phyloP scores from a whole-genome alignment of 2,888 invertebrate genomes.

The Argynnis bischoffii region DNA sequence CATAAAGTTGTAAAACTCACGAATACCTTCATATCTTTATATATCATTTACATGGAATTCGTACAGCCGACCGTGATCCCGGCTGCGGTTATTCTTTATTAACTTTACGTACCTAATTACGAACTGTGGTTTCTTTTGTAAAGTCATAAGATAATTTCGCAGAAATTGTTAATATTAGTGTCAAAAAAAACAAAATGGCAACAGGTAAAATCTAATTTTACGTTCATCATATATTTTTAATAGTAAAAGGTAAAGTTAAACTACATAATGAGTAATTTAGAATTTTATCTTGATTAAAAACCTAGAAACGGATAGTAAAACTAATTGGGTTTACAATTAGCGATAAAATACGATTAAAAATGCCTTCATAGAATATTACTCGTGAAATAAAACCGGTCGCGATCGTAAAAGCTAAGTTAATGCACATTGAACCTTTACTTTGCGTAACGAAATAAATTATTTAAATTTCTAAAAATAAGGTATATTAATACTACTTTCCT shows the following conservation, averaged over 20 bases:
- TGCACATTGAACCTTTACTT: constrained; percentile 6
- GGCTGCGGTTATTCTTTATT: constrained; percentile 42
- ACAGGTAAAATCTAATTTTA: constrained; percentile 1
- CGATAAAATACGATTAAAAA: constrained; percentile 25
- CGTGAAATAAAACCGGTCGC: constrained; percentile 18
- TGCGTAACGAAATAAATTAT: not conserved
- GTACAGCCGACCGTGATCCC: constrained; percentile 39
- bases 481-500: too few relatives aligned
- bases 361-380: constrained; percentile 23
- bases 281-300: constrained; percentile 17
- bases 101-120: constrained; percentile 38
- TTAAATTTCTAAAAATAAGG: not conserved
- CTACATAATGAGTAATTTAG: constrained; percentile 10
- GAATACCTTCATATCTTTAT: constrained; percentile 13
- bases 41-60: constrained; percentile 37
- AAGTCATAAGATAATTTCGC: constrained; percentile 28
- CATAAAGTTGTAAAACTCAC: not conserved
- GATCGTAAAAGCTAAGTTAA: constrained; percentile 7
- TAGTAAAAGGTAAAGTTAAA: constrained; percentile 10
- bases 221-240: not conserved
- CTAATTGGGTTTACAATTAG: constrained; percentile 22
- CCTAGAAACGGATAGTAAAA: constrained; percentile 15
- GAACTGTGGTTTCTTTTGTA: constrained; percentile 40
- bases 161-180: constrained; percentile 27
- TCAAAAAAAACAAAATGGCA: constrained; percentile 6